A percentile compares a stretch with the other conserved stretches of the same genome.
Evolutionary conservation across 2,888 invertebrate genomes (phyloP).

Genomic region (Synergus japonicus): DNA sequence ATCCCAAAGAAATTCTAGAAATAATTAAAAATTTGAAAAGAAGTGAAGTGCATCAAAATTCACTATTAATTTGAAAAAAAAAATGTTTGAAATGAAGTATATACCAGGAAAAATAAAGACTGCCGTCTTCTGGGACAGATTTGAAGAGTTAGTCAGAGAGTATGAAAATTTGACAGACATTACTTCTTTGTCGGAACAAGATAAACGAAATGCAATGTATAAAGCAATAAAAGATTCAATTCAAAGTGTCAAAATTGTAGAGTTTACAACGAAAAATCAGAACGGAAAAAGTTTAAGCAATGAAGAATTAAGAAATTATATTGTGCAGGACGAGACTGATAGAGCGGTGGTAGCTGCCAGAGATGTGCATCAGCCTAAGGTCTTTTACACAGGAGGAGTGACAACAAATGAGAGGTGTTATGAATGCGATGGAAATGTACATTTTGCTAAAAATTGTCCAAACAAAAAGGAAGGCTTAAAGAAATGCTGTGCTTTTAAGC

Average conservation of each 20-base stretch:
- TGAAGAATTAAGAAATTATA: slow-evolving; percentile 45
- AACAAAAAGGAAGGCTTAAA: not conserved
- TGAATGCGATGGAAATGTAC: slow-evolving; percentile 49
- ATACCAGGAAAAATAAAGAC: slow-evolving; percentile 41
- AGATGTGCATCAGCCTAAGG: not conserved
- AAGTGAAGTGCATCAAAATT: too few species aligned
- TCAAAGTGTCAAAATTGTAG: slow-evolving; percentile 38
- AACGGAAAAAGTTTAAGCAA: slow-evolving; percentile 42
- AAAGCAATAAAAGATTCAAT: slow-evolving; percentile 20
- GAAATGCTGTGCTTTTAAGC: not conserved
- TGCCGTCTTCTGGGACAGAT: slow-evolving; percentile 49
- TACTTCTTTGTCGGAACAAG: slow-evolving; percentile 22
- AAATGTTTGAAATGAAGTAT: slow-evolving; percentile 40
- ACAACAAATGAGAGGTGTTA: slow-evolving; percentile 39
- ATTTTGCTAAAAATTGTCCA: slow-evolving; percentile 26
- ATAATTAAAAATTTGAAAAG: too few species aligned
- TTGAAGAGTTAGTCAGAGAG: slow-evolving; percentile 51
- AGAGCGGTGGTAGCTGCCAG: not conserved
- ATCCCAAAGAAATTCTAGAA: too few species aligned
- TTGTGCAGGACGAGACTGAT: slow-evolving; percentile 43
- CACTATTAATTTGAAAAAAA: not conserved
- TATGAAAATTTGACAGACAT: slow-evolving; percentile 40
- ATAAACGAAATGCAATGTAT: slow-evolving; percentile 41
- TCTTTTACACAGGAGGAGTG: too few species aligned
- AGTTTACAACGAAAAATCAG: slow-evolving; percentile 43